Base-by-base conservation (phyloP, 2,113 vertebrate species). In the Alexandromys fortis region DNA sequence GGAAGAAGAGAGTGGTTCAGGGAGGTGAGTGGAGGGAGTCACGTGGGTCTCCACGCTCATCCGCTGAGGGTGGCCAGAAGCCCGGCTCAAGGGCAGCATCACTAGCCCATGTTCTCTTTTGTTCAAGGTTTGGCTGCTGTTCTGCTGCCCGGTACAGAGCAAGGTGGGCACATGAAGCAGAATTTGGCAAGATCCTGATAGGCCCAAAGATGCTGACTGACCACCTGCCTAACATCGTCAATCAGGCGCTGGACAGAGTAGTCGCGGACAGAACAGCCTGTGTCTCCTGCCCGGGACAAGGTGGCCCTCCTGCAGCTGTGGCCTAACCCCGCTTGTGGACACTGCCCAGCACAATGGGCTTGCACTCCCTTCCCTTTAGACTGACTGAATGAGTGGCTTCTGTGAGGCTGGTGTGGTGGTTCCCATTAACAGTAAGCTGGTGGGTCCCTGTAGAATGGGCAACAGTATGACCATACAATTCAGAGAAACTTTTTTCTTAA, bases 161-260 rank as follows among this genome's bases (percentile, higher is more conserved):
- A 0, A 98, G 98, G 33, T 99, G 99, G 99, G 98, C 99, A 11
- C 98, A 97, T 0, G 99, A 99, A 93, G 98, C 97, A 0, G 97
- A 98, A 7, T 99, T 99, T 98, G 98, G 98, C 97, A 99, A 98
- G 88, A 98, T 99, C 92, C 98, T 99, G 97, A 99, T 99, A 98
- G 99, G 99, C 94, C 99, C 99, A 6, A 99, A 98, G 98, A 99
- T 99, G 99, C 95, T 99, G 1, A 98, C 98, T 0, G 99, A 99
- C 97, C 99, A 99, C 98, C 99, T 99, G 99, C 99, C 99, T 0
- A 99, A 99, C 10, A 92, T 98, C 35, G 98, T 99, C 92, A 99
- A 99, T 30, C 96, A 97, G 61, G 99, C 99, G 0, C 98, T 99
- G 79, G 97, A 98, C 89, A 98, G 98, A 9, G 98, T 99, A 96